Percentiles rank a stretch among this genome's conserved stretches.
Evolutionary conservation across 2,797 vertebrate genomes (phyloP).

Genomic region (Muscicapa comitata): DNA sequence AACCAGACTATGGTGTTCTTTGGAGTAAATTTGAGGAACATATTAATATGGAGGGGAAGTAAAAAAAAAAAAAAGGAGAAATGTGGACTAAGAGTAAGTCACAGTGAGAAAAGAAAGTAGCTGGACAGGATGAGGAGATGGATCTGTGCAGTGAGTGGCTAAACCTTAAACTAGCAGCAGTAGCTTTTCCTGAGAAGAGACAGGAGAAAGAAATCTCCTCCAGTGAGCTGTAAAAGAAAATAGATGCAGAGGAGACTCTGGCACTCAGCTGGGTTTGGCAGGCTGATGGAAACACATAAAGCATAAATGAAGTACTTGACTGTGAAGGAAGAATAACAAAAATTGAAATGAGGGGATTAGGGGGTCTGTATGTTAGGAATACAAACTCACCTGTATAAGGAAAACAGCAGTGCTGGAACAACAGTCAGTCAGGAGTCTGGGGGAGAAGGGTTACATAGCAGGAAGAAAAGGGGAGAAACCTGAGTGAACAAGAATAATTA

Average conservation of each 20-base stretch:
- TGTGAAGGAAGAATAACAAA: neutral
- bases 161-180: neutral
- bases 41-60: neutral
- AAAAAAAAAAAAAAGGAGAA: neutral
- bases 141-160: neutral
- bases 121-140: neutral
- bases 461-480: neutral
- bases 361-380: neutral
- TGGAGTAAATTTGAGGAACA: neutral
- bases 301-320: neutral
- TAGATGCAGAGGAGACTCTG: neutral
- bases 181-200: neutral
- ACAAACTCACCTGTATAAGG: neutral
- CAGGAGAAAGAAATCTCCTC: neutral
- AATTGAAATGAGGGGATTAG: neutral
- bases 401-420: neutral
- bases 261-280: neutral
- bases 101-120: neutral
- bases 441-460: neutral
- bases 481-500: neutral
- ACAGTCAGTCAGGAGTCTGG: neutral
- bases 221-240: neutral
- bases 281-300: neutral
- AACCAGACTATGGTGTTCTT: neutral
- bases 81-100: neutral